Conservation (phyloP, 1,140 invertebrate genomes). For the Saccostrea cuccullata region DNA sequence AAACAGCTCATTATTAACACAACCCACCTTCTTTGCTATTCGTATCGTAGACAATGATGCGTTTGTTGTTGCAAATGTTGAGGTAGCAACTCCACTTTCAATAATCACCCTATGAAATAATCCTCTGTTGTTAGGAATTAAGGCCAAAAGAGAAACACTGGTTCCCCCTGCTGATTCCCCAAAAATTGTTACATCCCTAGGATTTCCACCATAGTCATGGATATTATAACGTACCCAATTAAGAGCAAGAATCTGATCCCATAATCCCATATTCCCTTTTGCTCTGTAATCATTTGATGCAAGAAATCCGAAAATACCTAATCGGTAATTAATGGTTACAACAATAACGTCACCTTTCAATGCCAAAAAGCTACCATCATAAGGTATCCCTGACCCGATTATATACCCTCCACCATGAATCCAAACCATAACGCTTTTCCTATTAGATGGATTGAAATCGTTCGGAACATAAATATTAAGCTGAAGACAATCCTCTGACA, state of each 20-base stretch:
- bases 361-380: constrained; percentile 44
- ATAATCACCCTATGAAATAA: constrained; percentile 88
- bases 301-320: constrained; percentile 63
- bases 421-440: constrained; percentile 60
- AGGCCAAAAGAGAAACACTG: constrained; percentile 86
- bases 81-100: constrained; percentile 82
- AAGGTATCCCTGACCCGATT: constrained; percentile 47
- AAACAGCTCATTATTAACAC: not conserved
- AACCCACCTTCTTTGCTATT: not conserved
- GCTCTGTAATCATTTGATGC: constrained; percentile 40
- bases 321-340: constrained; percentile 64
- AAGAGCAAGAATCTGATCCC: constrained; percentile 83
- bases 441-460: constrained; percentile 70
- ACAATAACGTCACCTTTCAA: constrained; percentile 59
- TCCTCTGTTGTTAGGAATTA: constrained; percentile 89
- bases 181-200: constrained; percentile 68
- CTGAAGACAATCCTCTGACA: constrained; percentile 66
- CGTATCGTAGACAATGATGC: constrained; percentile 86
- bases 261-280: constrained; percentile 79
- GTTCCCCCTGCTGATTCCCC: constrained; percentile 71
- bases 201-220: constrained; percentile 69
- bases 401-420: constrained; percentile 63
- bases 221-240: constrained; percentile 81
- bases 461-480: constrained; percentile 71
- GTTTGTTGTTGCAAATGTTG: constrained; percentile 79